Conservation (phyloP, 1,140 invertebrate genomes). For the Battus philenor region DNA sequence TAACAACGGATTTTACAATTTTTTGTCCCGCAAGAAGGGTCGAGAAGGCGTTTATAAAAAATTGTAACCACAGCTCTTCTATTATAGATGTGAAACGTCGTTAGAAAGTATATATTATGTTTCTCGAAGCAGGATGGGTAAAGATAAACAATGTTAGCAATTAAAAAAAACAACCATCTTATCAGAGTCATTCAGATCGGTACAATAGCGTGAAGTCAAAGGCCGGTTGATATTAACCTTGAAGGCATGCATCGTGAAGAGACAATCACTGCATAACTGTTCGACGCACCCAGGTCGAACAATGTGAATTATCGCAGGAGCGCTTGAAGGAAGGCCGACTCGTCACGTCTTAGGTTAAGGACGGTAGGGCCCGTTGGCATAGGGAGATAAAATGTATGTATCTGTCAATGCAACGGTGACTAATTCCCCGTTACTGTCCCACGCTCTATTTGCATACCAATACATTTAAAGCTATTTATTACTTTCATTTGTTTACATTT, state of each 20-base stretch:
- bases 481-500: slow-evolving; percentile 3
- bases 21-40: no score
- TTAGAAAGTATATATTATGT: no score
- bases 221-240: slow-evolving; percentile 43
- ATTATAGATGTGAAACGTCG: no score
- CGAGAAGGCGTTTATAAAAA: no score
- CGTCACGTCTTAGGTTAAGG: slow-evolving; percentile 70
- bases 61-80: no score
- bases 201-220: slow-evolving; percentile 20
- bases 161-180: background rate
- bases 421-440: slow-evolving; percentile 15
- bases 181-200: slow-evolving; percentile 6
- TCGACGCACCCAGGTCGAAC: slow-evolving; percentile 55
- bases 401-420: slow-evolving; percentile 9
- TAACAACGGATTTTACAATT: no score
- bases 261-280: slow-evolving; percentile 66
- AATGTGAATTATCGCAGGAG: slow-evolving; percentile 60
- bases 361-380: slow-evolving; percentile 34
- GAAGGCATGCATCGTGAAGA: slow-evolving; percentile 51
- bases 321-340: slow-evolving; percentile 57
- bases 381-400: slow-evolving; percentile 5
- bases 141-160: background rate
- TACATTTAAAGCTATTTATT: slow-evolving; percentile 3
- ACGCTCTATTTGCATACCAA: slow-evolving; percentile 14
- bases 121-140: no score